Evolutionary conservation across 35 echinoderm and acorn worm genomes (phyloP).

Genomic region (Amphiura filiformis): DNA sequence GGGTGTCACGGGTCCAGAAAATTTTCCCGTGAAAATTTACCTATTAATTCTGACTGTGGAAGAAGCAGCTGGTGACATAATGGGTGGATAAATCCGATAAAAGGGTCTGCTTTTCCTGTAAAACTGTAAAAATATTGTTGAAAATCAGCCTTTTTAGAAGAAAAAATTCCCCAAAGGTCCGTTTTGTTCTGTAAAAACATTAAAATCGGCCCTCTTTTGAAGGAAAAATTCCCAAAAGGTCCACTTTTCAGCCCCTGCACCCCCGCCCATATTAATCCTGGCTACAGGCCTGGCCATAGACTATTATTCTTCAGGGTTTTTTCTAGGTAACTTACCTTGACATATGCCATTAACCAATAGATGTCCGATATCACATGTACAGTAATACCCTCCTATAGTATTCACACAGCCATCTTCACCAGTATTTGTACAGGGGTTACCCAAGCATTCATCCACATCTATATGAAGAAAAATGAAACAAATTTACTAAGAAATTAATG

Average conservation of each 20-base stretch:
- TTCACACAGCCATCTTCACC: conserved; percentile 51
- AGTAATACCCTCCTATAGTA: conserved; percentile 42
- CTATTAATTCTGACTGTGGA: too few species aligned
- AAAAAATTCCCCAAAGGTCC: too few species aligned
- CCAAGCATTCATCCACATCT: conserved; percentile 57
- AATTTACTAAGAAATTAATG: too few species aligned
- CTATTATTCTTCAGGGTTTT: neutral
- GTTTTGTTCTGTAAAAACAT: too few species aligned
- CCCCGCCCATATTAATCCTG: neutral
- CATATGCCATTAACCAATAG: neutral
- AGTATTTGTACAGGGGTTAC: conserved; percentile 16
- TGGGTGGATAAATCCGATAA: too few species aligned
- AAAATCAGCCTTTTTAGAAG: too few species aligned
- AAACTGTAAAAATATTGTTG: neutral
- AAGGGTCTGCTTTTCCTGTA: neutral
- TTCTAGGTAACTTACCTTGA: neutral
- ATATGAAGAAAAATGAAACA: neutral
- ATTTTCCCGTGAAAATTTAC: too few species aligned
- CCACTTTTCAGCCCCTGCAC: too few species aligned
- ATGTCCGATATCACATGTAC: conserved; percentile 32
- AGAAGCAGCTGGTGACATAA: too few species aligned
- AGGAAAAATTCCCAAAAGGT: too few species aligned
- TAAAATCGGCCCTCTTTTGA: too few species aligned
- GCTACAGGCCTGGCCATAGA: neutral
- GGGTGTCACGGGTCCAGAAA: too few species aligned